A percentile compares a stretch with the other conserved stretches of the same genome.
Evolutionary conservation across 2,888 invertebrate genomes (phyloP).

Genomic region (Rotaria magnacalcarata): DNA sequence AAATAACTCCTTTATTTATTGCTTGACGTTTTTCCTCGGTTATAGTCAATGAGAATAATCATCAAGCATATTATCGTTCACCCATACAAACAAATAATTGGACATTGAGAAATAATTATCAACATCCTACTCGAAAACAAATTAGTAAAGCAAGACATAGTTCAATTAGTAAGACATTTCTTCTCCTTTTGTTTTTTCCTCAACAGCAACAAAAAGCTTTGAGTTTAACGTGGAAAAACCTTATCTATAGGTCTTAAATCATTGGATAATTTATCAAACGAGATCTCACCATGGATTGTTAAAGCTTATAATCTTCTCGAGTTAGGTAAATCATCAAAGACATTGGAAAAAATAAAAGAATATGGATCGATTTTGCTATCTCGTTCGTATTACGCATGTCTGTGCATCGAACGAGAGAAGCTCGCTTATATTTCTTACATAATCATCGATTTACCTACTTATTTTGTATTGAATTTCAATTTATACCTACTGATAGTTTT

Average conservation of each 20-base stretch:
- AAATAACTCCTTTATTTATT: no score
- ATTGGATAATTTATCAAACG: not conserved
- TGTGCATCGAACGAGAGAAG: not conserved
- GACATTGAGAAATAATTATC: not conserved
- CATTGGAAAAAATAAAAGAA: no score
- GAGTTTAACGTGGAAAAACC: not conserved
- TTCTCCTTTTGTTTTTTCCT: not conserved
- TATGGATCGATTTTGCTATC: not conserved
- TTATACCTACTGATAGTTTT: no score
- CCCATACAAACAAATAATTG: not conserved
- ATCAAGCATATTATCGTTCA: not conserved
- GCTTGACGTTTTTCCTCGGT: no score
- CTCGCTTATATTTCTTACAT: not conserved
- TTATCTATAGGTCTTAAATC: not conserved
- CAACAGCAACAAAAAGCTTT: conserved; percentile 44
- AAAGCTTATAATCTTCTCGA: not conserved
- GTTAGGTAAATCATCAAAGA: not conserved
- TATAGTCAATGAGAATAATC: not conserved
- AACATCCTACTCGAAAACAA: not conserved
- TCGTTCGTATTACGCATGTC: not conserved
- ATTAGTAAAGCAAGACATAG: conserved; percentile 27
- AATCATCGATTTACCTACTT: not conserved
- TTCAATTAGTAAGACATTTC: conserved; percentile 43
- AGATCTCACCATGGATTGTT: not conserved
- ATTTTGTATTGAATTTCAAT: no score